Percentiles rank a stretch among this genome's conserved stretches.
phyloP scores from a whole-genome alignment of 1,140 invertebrate genomes.

The Chelonus insularis region DNA sequence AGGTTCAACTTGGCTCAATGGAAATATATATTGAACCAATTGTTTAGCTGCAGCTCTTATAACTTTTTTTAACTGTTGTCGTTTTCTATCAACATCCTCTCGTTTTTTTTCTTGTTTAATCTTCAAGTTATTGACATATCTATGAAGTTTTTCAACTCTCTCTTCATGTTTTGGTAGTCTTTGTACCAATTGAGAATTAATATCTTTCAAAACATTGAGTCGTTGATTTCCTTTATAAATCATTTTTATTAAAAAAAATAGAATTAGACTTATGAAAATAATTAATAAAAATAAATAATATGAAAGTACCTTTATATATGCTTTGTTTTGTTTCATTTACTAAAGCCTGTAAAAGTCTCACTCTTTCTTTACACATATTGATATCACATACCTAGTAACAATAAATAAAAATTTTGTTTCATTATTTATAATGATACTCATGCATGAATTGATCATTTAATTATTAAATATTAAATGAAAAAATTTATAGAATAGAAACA shows the following conservation, averaged over 20 bases:
- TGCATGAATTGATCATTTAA: too few species aligned
- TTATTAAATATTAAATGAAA: too few species aligned
- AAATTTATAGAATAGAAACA: too few species aligned
- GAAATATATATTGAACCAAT: slow-evolving; percentile 77
- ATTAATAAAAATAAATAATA: slow-evolving; percentile 9
- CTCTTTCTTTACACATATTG: slow-evolving; percentile 66
- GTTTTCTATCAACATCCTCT: slow-evolving; percentile 60
- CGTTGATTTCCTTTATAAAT: slow-evolving; percentile 59
- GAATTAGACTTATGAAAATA: slow-evolving; percentile 18
- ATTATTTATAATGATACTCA: too few species aligned
- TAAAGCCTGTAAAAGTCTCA: slow-evolving; percentile 65
- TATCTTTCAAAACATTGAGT: slow-evolving; percentile 60
- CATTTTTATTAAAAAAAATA: slow-evolving; percentile 28
- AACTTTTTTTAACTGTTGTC: slow-evolving; percentile 65
- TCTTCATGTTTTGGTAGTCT: slow-evolving; percentile 68
- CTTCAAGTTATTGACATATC: slow-evolving; percentile 61
- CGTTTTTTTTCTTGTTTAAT: slow-evolving; percentile 61
- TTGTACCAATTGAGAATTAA: slow-evolving; percentile 62
- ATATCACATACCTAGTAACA: slow-evolving; percentile 64
- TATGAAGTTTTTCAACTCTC: slow-evolving; percentile 65
- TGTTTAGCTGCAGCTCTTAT: slow-evolving; percentile 68
- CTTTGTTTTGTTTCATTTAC: slow-evolving; percentile 67
- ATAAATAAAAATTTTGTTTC: too few species aligned
- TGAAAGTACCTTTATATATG: slow-evolving; percentile 59
- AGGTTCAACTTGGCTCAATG: slow-evolving; percentile 66